A percentile compares a stretch with the other conserved stretches of the same genome.
Evolutionary conservation across 2,888 invertebrate species (phyloP).

Genomic region (Nowickia ferox): DNA sequence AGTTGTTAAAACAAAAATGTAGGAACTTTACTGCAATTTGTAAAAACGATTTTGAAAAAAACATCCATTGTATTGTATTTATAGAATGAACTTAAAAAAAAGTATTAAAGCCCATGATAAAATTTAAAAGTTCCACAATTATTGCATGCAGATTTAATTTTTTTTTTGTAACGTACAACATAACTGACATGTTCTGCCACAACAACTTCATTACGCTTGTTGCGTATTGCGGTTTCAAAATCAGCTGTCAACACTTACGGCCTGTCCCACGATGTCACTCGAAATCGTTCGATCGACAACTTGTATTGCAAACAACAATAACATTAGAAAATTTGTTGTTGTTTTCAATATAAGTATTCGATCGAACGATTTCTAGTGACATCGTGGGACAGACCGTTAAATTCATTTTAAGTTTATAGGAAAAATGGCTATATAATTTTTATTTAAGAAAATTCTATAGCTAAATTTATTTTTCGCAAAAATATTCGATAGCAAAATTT

Average conservation of each 20-base stretch:
- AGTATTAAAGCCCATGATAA: constrained; percentile 33
- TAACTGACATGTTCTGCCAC: not conserved
- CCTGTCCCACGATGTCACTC: no score
- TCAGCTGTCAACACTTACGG: no score
- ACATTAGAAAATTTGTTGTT: no score
- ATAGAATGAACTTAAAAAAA: constrained; percentile 33
- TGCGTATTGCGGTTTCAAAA: no score
- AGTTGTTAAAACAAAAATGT: constrained; percentile 74
- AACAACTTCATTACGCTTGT: no score
- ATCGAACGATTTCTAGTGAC: no score
- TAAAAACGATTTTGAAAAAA: constrained; percentile 32
- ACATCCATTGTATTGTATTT: constrained; percentile 31
- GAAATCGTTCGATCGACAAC: no score
- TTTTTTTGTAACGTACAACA: not conserved
- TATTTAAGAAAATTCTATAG: not conserved
- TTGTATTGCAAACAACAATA: no score
- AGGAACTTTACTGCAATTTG: constrained; percentile 74
- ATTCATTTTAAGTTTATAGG: no score
- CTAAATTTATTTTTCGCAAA: not conserved
- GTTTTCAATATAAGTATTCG: no score
- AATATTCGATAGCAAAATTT: not conserved
- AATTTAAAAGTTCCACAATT: constrained; percentile 6
- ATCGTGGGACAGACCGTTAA: no score
- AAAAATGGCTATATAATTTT: not conserved
- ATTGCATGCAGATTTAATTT: no score